Conservation (phyloP, 2,797 vertebrate species). For the Ctenopoma kingsleyae region DNA sequence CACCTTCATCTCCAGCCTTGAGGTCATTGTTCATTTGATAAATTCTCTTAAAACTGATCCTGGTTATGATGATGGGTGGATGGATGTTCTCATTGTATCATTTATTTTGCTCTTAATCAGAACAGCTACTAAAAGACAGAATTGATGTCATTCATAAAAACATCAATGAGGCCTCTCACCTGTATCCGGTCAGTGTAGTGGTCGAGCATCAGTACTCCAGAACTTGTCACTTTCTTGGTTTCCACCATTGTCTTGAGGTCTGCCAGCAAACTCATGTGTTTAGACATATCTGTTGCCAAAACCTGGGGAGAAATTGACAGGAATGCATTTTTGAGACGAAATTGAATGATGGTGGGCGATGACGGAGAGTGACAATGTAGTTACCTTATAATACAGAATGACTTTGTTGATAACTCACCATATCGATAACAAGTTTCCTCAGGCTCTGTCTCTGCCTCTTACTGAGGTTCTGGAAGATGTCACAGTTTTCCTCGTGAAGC, state of each 20-base stretch:
- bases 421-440: conserved; percentile 95
- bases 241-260: conserved; percentile 98
- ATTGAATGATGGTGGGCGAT: neutral
- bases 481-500: conserved; percentile 95
- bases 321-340: neutral
- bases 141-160: neutral
- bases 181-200: conserved; percentile 96
- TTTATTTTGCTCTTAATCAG: neutral
- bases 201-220: conserved; percentile 93
- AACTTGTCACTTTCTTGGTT: conserved; percentile 97
- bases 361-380: neutral
- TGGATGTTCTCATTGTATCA: no score
- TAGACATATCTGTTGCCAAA: conserved; percentile 97
- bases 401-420: conserved; percentile 81
- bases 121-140: neutral
- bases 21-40: no score
- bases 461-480: conserved; percentile 95
- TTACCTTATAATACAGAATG: neutral
- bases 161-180: conserved; percentile 74
- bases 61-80: no score
- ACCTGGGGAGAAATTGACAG: conserved; percentile 79
- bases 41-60: no score
- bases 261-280: conserved; percentile 96
- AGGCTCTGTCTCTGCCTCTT: conserved; percentile 93
- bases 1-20: no score